Evolutionary conservation across 2,113 vertebrate genomes (phyloP), one percentile per base, ranked within the genome.

Genomic region (Anhinga rufa): DNA sequence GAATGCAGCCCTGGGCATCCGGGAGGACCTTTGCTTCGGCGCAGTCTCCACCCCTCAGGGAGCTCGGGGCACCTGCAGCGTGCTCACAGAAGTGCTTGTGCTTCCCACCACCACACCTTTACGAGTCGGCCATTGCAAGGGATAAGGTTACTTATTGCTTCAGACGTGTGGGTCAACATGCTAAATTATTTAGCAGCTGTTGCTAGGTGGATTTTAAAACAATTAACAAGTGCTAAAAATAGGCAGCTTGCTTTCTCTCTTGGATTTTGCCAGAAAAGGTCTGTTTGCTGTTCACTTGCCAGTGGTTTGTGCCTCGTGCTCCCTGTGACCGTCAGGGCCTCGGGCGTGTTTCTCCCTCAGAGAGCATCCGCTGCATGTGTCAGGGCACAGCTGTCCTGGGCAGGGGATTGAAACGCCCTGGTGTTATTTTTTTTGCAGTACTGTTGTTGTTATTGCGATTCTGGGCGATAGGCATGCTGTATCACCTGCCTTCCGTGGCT

Each of bases 131-230:
- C 31, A 10, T 54, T 38, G 55, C 54, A 21, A 64, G 46, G 71
- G 55, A 61, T 61, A 60, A 8, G 32, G 49, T 64, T 78, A 46
- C 75, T 89, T 94, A 57, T 12, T 88, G 32, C 79, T 83, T 81
- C 93, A 90, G 88, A 81, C 51, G 9, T 51, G 15, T 3, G 38
- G 79, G 82, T 94, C 88, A 96, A 88, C 88, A 86, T 21, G 55
- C 68, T 83, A 22, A 78, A 83, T 95, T 85, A 81, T 86, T 92
- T 75, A 82, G 90, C 82, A 94, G 75, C 71, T 46, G n/a, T 88
- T 90, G 62, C 94, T 82, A 90, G 90, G 86, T 81, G 82, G 82
- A 72, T 96, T 93, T 94, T 88, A 81, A 87, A 94, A 91, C 88
- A 94, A 92, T 92, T 93, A 94, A 69, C 19, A 17, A 92, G 84